Conservation (phyloP, 2,797 vertebrate species). For the Cossypha heuglini region DNA sequence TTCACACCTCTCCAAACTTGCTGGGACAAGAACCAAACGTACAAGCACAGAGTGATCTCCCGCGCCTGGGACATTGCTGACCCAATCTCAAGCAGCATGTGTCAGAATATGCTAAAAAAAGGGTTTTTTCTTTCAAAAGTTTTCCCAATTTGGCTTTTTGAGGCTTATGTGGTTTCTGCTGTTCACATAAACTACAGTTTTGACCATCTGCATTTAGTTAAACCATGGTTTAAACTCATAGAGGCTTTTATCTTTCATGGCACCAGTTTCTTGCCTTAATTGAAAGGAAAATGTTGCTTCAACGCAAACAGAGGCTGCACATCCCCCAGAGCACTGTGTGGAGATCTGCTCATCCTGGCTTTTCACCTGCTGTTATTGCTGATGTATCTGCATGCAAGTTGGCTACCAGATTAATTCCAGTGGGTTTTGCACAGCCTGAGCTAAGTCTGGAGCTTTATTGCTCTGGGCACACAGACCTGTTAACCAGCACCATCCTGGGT, state of each 20-base stretch:
- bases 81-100: neutral
- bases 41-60: neutral
- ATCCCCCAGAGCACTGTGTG: neutral
- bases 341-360: accelerated
- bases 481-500: neutral
- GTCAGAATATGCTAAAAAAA: neutral
- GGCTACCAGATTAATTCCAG: neutral
- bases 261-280: neutral
- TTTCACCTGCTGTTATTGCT: accelerated
- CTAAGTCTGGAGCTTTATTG: neutral
- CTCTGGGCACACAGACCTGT: neutral
- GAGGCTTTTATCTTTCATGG: neutral
- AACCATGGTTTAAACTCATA: neutral
- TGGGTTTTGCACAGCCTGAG: neutral
- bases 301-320: accelerated
- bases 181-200: neutral
- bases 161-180: neutral
- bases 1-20: constrained; percentile 6
- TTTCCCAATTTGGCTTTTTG: neutral
- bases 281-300: neutral
- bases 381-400: accelerated
- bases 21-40: neutral
- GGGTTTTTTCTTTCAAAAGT: neutral
- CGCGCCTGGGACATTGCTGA: neutral
- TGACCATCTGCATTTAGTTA: neutral